Evolutionary conservation across 2,113 vertebrate species (phyloP).

Genomic region (Anhinga rufa): DNA sequence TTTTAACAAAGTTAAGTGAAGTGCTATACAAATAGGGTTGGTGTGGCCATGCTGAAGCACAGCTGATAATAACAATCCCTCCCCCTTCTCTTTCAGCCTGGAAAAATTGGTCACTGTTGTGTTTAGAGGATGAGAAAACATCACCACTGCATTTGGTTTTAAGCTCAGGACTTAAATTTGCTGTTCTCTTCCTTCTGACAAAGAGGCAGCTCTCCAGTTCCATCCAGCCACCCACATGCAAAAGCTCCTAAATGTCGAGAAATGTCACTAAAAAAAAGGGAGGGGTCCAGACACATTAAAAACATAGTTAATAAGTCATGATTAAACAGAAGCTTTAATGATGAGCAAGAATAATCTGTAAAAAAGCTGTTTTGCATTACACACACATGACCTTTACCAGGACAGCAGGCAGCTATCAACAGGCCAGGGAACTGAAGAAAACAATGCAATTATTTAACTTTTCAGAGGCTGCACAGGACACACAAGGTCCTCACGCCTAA

Average conservation of each 20-base stretch:
- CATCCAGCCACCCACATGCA: not conserved
- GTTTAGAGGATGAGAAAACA: not conserved
- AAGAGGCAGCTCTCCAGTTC: not conserved
- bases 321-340: not conserved
- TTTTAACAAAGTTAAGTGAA: not conserved
- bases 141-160: not conserved
- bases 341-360: not conserved
- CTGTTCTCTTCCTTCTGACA: not conserved
- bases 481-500: not conserved
- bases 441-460: not conserved
- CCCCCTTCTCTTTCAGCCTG: not conserved
- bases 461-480: not conserved
- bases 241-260: not conserved
- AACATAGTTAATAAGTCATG: not conserved
- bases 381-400: not conserved
- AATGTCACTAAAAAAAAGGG: not conserved
- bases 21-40: not conserved
- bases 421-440: not conserved
- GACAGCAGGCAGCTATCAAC: not conserved
- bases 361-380: not conserved
- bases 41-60: not conserved
- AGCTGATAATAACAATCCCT: not conserved
- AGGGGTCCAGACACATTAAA: not conserved
- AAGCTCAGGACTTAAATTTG: not conserved
- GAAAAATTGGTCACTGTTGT: not conserved